phyloP scores from a whole-genome alignment of 1,140 invertebrate genomes.

The Sarcophaga peregrina region DNA sequence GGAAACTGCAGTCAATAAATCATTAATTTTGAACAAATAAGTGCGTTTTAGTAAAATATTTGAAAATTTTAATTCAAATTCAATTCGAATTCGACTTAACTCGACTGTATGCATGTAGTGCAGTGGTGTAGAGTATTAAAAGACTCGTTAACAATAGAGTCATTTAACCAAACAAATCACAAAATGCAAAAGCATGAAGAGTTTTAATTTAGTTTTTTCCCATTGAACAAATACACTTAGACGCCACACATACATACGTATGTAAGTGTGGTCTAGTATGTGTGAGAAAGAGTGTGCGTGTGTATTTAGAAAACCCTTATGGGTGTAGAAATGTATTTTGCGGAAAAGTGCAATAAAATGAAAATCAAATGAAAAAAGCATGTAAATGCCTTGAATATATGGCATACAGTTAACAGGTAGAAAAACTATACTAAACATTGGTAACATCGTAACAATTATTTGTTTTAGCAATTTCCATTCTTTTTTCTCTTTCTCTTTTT shows the following conservation, averaged over 20 bases:
- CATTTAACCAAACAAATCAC: not conserved
- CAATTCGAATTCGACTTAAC: too few species aligned
- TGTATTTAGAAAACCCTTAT: too few species aligned
- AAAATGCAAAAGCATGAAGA: not conserved
- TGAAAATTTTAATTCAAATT: too few species aligned
- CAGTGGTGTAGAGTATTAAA: not conserved
- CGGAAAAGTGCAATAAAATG: not conserved
- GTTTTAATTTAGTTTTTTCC: not conserved
- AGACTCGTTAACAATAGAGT: not conserved
- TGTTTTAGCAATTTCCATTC: not conserved
- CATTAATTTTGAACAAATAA: too few species aligned
- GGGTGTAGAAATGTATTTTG: too few species aligned
- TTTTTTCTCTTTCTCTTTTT: not conserved
- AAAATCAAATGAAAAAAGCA: not conserved
- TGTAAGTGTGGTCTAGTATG: too few species aligned
- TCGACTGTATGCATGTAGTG: too few species aligned
- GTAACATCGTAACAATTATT: conserved; percentile 1
- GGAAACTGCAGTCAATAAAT: too few species aligned
- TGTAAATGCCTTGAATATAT: not conserved
- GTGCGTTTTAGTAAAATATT: too few species aligned
- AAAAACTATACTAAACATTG: not conserved
- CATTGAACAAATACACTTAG: too few species aligned
- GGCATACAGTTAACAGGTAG: not conserved
- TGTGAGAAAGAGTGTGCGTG: too few species aligned
- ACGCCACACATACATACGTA: too few species aligned